Evolutionary conservation across 2,113 vertebrate genomes (phyloP).

Genomic region (Melanerpes aurifrons): DNA sequence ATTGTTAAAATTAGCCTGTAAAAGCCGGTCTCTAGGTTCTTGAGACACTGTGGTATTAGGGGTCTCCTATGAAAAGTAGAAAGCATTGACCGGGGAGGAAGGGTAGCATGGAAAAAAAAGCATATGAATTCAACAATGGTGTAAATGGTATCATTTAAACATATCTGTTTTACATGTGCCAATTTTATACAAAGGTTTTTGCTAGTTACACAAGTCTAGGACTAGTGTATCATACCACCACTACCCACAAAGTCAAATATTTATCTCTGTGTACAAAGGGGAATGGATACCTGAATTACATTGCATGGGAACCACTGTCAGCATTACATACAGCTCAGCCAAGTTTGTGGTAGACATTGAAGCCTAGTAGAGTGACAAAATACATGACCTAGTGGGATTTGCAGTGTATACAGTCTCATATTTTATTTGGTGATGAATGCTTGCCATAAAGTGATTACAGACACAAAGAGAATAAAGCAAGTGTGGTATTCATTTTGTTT

Average conservation of each 20-base stretch:
- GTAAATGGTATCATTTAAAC: not conserved
- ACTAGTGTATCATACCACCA: not conserved
- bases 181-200: not conserved
- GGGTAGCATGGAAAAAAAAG: not conserved
- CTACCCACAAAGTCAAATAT: not conserved
- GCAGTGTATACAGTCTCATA: not conserved
- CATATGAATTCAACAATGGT: not conserved
- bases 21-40: not conserved
- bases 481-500: not conserved
- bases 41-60: not conserved
- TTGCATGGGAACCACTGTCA: not conserved
- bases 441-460: not conserved
- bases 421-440: constrained; percentile 22
- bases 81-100: not conserved
- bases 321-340: not conserved
- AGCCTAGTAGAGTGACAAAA: constrained; percentile 8
- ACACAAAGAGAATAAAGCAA: constrained; percentile 7
- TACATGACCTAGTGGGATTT: not conserved
- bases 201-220: not conserved
- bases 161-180: not conserved
- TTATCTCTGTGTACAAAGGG: not conserved
- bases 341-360: constrained; percentile 14
- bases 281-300: not conserved
- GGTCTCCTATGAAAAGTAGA: not conserved
- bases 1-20: not conserved